These are phyloP conservation scores for Lochmaea crataegi DNA, from an alignment of 2,888 invertebrate genomes.

Conservation along the genomic window DNA sequence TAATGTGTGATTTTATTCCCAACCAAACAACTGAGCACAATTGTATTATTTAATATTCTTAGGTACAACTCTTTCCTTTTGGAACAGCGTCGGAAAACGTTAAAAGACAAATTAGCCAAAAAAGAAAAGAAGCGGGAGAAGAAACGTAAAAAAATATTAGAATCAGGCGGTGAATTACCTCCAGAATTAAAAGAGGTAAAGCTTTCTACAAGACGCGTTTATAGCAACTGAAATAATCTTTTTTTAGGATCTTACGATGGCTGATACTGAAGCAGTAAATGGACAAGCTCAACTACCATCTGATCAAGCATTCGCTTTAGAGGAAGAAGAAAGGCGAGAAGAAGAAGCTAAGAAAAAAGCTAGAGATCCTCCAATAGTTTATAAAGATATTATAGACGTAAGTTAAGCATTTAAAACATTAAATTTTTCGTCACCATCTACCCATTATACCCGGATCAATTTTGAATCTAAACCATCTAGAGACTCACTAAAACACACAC, in stretches of 20 bases:
- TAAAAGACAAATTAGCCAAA: conserved; percentile 79
- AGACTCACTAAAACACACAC: too few species aligned
- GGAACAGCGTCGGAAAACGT: conserved; percentile 75
- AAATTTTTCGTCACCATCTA: too few species aligned
- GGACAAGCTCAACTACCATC: conserved; percentile 65
- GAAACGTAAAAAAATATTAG: conserved; percentile 71
- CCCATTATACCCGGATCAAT: too few species aligned
- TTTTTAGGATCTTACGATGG: conserved; percentile 43
- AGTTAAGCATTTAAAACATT: too few species aligned
- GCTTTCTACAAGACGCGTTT: background rate
- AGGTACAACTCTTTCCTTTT: conserved; percentile 74
- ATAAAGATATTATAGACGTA: conserved; percentile 77
- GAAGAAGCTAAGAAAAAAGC: conserved; percentile 78
- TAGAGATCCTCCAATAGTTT: conserved; percentile 85
- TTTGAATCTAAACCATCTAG: too few species aligned
- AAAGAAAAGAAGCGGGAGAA: conserved; percentile 81
- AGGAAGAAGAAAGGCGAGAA: conserved; percentile 74
- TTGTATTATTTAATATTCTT: conserved; percentile 16
- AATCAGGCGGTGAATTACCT: conserved; percentile 61
- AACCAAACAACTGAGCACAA: background rate
- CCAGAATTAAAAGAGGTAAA: conserved; percentile 57
- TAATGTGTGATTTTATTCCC: background rate
- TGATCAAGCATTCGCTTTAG: conserved; percentile 69
- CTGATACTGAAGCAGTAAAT: conserved; percentile 55
- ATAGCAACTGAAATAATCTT: background rate